Percentiles rank a stretch among this genome's conserved stretches.
These are phyloP conservation scores for Drosophila azteca DNA, from an alignment of 1,140 invertebrate genomes.

Conservation along the genomic window DNA sequence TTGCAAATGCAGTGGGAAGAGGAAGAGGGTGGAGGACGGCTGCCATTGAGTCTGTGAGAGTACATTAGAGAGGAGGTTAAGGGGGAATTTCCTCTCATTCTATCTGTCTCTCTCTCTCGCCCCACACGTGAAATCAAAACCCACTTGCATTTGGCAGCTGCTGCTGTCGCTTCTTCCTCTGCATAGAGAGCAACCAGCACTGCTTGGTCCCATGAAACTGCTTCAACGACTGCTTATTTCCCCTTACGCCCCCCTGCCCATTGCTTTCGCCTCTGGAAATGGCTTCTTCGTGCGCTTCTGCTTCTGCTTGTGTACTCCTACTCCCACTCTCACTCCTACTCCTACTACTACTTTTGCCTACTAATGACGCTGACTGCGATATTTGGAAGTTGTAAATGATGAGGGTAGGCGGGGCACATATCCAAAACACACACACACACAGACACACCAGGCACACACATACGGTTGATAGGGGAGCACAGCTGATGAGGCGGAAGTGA, in stretches of 20 bases:
- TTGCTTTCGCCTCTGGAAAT: too few relatives aligned
- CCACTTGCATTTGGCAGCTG: conserved; percentile 51
- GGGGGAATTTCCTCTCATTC: background rate
- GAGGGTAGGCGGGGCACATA: conserved; percentile 40
- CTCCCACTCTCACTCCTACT: too few relatives aligned
- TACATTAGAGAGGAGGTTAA: background rate
- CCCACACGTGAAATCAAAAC: conserved; percentile 53
- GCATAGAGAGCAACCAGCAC: too few relatives aligned
- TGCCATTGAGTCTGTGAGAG: conserved; percentile 4
- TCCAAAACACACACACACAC: conserved; percentile 11
- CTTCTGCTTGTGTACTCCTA: too few relatives aligned
- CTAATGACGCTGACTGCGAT: conserved; percentile 32
- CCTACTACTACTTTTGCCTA: conserved; percentile 14
- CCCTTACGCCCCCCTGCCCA: too few relatives aligned
- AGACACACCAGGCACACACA: conserved; percentile 18
- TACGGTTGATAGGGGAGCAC: conserved; percentile 41
- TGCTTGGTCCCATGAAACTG: too few relatives aligned
- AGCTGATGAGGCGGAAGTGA: conserved; percentile 78
- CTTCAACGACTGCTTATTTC: too few relatives aligned
- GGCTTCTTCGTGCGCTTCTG: too few relatives aligned
- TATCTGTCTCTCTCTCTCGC: background rate
- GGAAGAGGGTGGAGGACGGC: conserved; percentile 1
- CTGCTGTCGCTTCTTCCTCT: conserved; percentile 18
- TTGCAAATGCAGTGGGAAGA: conserved; percentile 27
- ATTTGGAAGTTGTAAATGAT: conserved; percentile 31